Conservation (phyloP, 1,140 invertebrate genomes). For the Halesus radiatus region DNA sequence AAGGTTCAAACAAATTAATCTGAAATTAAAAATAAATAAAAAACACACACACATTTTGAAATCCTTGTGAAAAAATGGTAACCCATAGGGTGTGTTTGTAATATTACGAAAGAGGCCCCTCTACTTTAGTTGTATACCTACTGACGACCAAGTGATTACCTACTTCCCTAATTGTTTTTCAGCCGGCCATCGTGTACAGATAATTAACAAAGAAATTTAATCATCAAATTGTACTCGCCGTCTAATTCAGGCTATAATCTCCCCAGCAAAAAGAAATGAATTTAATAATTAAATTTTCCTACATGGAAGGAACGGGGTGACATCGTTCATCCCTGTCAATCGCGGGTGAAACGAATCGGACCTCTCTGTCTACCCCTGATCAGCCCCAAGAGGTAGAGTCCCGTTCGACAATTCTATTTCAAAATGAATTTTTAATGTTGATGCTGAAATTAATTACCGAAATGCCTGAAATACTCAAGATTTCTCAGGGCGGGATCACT, state of each 20-base stretch:
- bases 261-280: slow-evolving; percentile 52
- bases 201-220: slow-evolving; percentile 40
- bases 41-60: no score
- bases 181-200: background rate
- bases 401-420: slow-evolving; percentile 47
- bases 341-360: background rate
- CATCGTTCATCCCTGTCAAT: slow-evolving; percentile 33
- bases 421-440: slow-evolving; percentile 56
- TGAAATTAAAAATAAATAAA: no score
- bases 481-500: slow-evolving; percentile 41
- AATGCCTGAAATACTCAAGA: slow-evolving; percentile 52
- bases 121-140: no score
- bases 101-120: no score
- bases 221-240: slow-evolving; percentile 35
- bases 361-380: slow-evolving; percentile 21
- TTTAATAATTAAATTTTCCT: slow-evolving; percentile 57
- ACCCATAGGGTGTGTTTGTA: no score
- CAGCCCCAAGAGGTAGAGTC: slow-evolving; percentile 26
- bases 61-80: no score
- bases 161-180: no score
- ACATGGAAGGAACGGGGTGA: slow-evolving; percentile 51
- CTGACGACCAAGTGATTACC: no score
- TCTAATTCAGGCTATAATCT: slow-evolving; percentile 51
- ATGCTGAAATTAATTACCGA: slow-evolving; percentile 55
- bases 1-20: no score